Evolutionary conservation across 2,888 invertebrate species (phyloP), one percentile per base, ranked within the genome.

Genomic region (Pyralis farinalis): DNA sequence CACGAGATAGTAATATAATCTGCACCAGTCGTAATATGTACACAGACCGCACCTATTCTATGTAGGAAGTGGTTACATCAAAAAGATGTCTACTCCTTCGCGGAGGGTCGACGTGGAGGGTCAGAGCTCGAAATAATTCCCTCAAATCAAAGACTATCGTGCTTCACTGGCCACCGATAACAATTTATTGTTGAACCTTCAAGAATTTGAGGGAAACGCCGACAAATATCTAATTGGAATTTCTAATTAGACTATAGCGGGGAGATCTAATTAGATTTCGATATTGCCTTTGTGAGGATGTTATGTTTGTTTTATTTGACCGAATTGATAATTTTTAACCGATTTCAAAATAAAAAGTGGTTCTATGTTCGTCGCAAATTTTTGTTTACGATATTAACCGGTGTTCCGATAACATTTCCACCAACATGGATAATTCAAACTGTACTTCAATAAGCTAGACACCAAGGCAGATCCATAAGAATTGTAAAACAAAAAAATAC

Each of bases 191-290:
- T 76, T 67, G 72, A 71, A 74, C 76, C 71, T 71, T 66, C 61
- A 65, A 71, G 74, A 74, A 78, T 81, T 69, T 67, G 57, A 25
- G 7, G 25, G 25, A 71, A 72, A 72, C 63, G 63, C 63, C 66
- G 64, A 68, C 67, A 76, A 83, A 85, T 80, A 84, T 84, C 81
- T 83, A 84, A 86, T 84, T 85, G 86, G 87, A 86, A 87, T 86
- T 83, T 82, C 71, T 81, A 84, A 86, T 85, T 84, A 84, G 78
- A 77, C 66, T 69, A 64, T 61, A 60, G 58, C 71, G 63, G 60
- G 62, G 45, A 47, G 53, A 51, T 45, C 77, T 83, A 83, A 86
- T 85, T 83, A 80, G 82, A 78, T 81, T 78, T 58, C 61, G 55
- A 70, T 73, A 61, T 65, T 64, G 63, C 44, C 40, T 2, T 7